phyloP scores from a whole-genome alignment of 2,888 invertebrate genomes.

The Lucinisca nassula region DNA sequence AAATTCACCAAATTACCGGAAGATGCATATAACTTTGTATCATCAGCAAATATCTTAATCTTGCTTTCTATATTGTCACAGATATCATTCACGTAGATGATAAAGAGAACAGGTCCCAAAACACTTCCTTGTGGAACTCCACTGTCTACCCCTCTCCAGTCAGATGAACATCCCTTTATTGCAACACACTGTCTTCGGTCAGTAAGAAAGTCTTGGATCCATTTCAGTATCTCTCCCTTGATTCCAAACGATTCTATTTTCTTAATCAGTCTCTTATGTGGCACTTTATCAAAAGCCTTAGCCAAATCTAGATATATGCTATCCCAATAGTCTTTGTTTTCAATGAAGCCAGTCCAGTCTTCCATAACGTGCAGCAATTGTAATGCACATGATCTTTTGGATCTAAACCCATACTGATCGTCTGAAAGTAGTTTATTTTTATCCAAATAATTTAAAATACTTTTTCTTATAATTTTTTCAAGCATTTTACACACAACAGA shows the following conservation, averaged over 20 bases:
- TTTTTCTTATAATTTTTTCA: no score
- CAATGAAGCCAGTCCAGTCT: slow-evolving; percentile 30
- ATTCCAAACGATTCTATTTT: slow-evolving; percentile 26
- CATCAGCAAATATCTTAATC: slow-evolving; percentile 21
- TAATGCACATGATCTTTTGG: slow-evolving; percentile 18
- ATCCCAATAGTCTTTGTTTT: not conserved
- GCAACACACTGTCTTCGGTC: slow-evolving; percentile 8
- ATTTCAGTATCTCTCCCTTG: slow-evolving; percentile 3
- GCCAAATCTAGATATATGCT: slow-evolving; percentile 33
- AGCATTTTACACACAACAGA: no score
- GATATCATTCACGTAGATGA: slow-evolving; percentile 19
- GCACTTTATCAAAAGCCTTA: slow-evolving; percentile 37
- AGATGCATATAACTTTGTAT: slow-evolving; percentile 9
- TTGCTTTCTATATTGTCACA: not conserved
- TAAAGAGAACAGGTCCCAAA: slow-evolving; percentile 4
- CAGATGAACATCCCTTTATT: slow-evolving; percentile 20
- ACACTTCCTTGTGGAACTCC: slow-evolving; percentile 23
- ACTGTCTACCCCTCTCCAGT: not conserved
- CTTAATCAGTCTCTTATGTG: slow-evolving; percentile 18
- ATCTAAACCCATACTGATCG: slow-evolving; percentile 36
- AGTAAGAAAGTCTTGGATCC: not conserved
- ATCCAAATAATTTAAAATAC: no score
- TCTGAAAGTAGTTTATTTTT: no score
- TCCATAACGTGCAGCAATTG: slow-evolving; percentile 33
- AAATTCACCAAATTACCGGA: not conserved